Base-by-base conservation (phyloP, 2,113 vertebrate species). In the Erythrocebus patas region DNA sequence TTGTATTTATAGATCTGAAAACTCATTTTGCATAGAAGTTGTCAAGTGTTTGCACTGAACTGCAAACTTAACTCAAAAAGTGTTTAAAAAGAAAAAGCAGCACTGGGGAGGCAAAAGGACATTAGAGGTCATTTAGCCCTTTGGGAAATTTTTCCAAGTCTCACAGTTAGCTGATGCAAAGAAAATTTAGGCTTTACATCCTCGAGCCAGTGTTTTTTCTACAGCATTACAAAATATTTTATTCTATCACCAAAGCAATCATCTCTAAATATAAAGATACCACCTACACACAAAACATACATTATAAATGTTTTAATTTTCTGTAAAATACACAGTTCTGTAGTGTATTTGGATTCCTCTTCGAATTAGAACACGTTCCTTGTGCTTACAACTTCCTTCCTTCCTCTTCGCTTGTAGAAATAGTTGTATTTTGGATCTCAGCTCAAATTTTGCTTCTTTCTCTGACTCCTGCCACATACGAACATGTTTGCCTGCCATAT, bases 1-100 rank as follows among this genome's bases (percentile, higher is more conserved):
- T 83, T 96, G 38, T 92, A 89, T 90, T 95, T 68, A 95, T 73
- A 95, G 70, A 95, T 95, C 70, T 94, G 80, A 96, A 97, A 98
- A 83, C 38, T 97, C 66, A 90, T 95, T 92, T 94, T 87, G 38
- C 87, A 95, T 75, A 92, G 76, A 88, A 45, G 79, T 95, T 93
- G 80, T 88, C 0, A 3, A 92, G 45, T 84, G 20, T 96, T 95
- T 89, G 80, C 32, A 64, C 6, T 92, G 90, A 87, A 83, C 30
- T 90, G 68, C 11, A 92, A 95, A 90, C 73, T 92, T 85, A 95
- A 92, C 78, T 92, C 76, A 43, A 79, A 64, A 96, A 90, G 59
- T 89, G 40, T 87, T 16, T 83, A 82, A 55, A 40, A 40, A 57
- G 84, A 81, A 27, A 43, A 45, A 55, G 50, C 43, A 87, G 43